Percentiles rank a stretch among this genome's conserved stretches.
Evolutionary conservation across 1,140 invertebrate species (phyloP).

Genomic region (Holotrichia oblita): DNA sequence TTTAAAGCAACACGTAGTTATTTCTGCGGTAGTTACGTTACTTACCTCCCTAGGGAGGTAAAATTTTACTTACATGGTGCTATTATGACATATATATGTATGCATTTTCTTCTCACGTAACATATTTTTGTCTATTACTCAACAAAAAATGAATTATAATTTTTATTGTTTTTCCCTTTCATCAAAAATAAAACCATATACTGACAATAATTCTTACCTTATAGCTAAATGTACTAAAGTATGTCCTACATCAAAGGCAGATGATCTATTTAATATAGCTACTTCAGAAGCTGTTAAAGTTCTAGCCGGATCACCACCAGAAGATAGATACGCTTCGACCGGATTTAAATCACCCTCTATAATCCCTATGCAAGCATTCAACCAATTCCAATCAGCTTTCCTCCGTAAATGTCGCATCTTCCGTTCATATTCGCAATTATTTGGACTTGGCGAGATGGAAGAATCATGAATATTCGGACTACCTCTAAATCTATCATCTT

Average conservation of each 20-base stretch:
- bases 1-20: no score
- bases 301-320: slow-evolving; percentile 88
- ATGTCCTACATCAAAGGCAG: slow-evolving; percentile 92
- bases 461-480: slow-evolving; percentile 48
- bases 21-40: no score
- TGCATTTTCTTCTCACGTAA: no score
- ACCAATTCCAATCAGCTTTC: slow-evolving; percentile 90
- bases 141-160: no score
- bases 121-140: no score
- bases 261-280: slow-evolving; percentile 84
- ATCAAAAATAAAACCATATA: no score
- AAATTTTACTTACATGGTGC: no score
- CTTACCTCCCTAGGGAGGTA: no score
- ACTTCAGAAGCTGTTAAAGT: slow-evolving; percentile 89
- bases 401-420: slow-evolving; percentile 71
- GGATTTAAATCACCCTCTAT: slow-evolving; percentile 88
- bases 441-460: slow-evolving; percentile 60
- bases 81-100: no score
- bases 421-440: slow-evolving; percentile 72
- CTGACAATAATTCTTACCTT: slow-evolving; percentile 66
- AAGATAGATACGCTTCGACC: slow-evolving; percentile 87
- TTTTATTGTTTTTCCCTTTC: no score
- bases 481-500: slow-evolving; percentile 52
- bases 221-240: slow-evolving; percentile 95
- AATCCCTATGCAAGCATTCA: slow-evolving; percentile 90